phyloP scores from a whole-genome alignment of 2,113 vertebrate genomes.

The Rhagologus leucostigma region DNA sequence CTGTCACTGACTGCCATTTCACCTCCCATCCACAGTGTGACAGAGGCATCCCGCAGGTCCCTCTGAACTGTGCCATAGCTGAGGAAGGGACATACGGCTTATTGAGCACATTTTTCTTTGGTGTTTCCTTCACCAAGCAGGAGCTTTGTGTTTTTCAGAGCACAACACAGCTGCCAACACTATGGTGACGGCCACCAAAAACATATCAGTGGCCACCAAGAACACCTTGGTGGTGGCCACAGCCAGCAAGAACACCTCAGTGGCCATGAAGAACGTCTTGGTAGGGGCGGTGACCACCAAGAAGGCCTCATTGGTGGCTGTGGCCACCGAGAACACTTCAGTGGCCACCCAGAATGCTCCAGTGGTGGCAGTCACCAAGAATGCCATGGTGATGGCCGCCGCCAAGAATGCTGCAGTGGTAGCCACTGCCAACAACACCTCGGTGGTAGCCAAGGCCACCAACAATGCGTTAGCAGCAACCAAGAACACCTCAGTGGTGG shows the following conservation, averaged over 20 bases:
- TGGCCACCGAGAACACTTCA: neutral
- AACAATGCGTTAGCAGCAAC: rapidly evolving
- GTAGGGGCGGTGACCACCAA: neutral
- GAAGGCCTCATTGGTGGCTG: neutral
- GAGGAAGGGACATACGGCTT: neutral
- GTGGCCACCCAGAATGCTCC: neutral
- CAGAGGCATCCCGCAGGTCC: neutral
- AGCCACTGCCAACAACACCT: neutral
- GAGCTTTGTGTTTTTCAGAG: slow-evolving; percentile 13
- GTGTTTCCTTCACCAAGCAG: neutral
- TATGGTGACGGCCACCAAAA: neutral
- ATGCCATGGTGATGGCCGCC: neutral
- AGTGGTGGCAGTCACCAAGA: neutral
- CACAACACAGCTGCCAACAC: neutral
- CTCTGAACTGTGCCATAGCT: neutral
- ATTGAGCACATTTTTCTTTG: rapidly evolving
- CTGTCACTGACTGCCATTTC: neutral
- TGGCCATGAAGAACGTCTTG: neutral
- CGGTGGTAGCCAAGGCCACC: no score
- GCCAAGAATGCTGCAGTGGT: neutral
- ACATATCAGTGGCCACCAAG: neutral
- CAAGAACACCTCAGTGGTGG: neutral
- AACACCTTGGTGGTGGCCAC: neutral
- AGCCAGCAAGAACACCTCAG: neutral
- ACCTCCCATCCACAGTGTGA: neutral